phyloP scores from a whole-genome alignment of 2,113 vertebrate genomes.

The Rhinopithecus roxellana region DNA sequence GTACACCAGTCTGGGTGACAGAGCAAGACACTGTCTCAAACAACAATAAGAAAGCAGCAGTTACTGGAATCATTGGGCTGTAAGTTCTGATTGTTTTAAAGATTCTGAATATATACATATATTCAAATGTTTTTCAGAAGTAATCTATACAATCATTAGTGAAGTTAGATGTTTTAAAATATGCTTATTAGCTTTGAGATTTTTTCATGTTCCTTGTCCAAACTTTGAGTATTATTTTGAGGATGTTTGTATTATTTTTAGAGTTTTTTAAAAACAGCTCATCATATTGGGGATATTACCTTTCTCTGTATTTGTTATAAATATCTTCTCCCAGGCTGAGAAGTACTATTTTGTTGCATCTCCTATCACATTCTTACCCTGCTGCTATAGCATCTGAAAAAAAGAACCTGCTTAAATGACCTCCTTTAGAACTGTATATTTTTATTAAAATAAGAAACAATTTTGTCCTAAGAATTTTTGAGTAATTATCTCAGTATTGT shows the following conservation, averaged over 20 bases:
- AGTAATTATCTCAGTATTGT: background rate
- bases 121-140: background rate
- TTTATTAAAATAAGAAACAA: background rate
- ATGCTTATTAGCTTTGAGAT: background rate
- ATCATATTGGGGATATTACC: background rate
- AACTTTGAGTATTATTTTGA: background rate
- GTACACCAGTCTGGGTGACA: no score
- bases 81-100: slow-evolving; percentile 17
- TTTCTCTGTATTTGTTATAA: slow-evolving; percentile 5
- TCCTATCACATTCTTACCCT: background rate
- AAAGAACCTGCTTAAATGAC: background rate
- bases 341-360: background rate
- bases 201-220: background rate
- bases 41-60: no score
- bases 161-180: background rate
- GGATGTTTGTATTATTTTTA: background rate
- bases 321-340: background rate
- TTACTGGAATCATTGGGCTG: background rate
- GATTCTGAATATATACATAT: background rate
- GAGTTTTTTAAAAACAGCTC: background rate
- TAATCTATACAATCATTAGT: background rate
- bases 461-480: background rate
- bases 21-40: no score
- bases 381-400: background rate
- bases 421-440: background rate